Percentiles rank a stretch among this genome's conserved stretches.
These are phyloP conservation scores for Pseudomyrmex pallidus DNA, from an alignment of 1,140 invertebrate species.

Conservation along the genomic window DNA sequence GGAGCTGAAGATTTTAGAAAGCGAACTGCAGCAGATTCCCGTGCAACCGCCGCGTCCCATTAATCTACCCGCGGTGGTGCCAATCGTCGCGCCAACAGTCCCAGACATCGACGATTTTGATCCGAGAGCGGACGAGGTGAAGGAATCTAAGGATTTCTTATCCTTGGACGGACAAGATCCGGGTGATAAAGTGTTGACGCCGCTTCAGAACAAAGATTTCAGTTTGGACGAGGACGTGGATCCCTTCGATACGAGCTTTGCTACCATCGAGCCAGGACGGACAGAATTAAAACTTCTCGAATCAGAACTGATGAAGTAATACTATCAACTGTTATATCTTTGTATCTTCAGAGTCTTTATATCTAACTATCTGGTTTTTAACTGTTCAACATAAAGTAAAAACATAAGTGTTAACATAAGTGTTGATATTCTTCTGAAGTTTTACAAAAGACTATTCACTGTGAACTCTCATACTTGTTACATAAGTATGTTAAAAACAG, in stretches of 20 bases:
- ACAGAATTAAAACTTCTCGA: conserved; percentile 88
- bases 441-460: neutral
- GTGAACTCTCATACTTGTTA: neutral
- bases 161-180: conserved; percentile 75
- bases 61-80: conserved; percentile 63
- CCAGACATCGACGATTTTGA: conserved; percentile 80
- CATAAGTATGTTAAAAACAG: neutral
- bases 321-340: conserved; percentile 15
- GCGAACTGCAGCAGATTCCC: conserved; percentile 87
- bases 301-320: conserved; percentile 85
- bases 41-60: conserved; percentile 70
- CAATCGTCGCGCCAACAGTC: conserved; percentile 22
- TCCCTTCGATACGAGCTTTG: conserved; percentile 89
- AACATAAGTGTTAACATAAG: conserved; percentile 1
- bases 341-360: neutral
- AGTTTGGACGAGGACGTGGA: conserved; percentile 84
- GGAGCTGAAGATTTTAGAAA: conserved; percentile 91
- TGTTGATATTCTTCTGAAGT: conserved; percentile 5
- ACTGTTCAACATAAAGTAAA: neutral
- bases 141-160: conserved; percentile 76
- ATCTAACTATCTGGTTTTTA: neutral
- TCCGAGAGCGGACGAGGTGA: conserved; percentile 76
- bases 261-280: conserved; percentile 86
- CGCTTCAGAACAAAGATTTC: conserved; percentile 75
- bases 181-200: conserved; percentile 83